Evolutionary conservation across 2,797 vertebrate species (phyloP).

Genomic region (Peromyscus attwateri): DNA sequence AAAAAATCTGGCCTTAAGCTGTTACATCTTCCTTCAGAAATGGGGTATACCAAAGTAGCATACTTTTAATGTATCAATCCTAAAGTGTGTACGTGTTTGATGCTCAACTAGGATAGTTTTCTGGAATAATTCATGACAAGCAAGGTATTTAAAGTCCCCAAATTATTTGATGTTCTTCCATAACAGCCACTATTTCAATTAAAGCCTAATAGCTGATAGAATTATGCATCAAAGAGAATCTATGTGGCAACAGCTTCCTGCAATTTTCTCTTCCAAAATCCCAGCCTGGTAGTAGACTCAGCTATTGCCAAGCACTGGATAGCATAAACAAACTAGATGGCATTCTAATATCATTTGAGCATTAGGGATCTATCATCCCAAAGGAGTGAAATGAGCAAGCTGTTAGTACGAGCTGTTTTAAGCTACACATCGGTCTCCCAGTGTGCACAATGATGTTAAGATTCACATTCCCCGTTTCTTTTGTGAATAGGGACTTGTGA

Average conservation of each 20-base stretch:
- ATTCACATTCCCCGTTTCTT: background rate
- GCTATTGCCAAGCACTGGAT: background rate
- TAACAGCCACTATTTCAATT: conserved; percentile 20
- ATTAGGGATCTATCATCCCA: background rate
- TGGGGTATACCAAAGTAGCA: background rate
- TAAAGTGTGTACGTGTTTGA: background rate
- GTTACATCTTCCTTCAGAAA: background rate
- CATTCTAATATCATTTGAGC: background rate
- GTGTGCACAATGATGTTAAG: background rate
- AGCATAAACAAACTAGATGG: background rate
- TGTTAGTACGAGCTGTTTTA: background rate
- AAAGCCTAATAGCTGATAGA: background rate
- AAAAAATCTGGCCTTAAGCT: background rate
- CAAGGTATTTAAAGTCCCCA: background rate
- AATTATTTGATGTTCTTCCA: conserved; percentile 10
- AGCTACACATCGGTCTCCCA: background rate
- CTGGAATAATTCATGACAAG: background rate
- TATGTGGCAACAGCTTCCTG: background rate
- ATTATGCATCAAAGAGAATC: background rate
- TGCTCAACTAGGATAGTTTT: background rate
- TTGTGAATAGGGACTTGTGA: background rate
- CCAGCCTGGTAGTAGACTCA: background rate
- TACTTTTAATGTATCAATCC: background rate
- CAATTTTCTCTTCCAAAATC: background rate
- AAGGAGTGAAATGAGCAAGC: background rate